Evolutionary conservation across 2,113 vertebrate species (phyloP), one percentile per base, ranked within the genome.

Genomic region (Cyprinodon variegatus): DNA sequence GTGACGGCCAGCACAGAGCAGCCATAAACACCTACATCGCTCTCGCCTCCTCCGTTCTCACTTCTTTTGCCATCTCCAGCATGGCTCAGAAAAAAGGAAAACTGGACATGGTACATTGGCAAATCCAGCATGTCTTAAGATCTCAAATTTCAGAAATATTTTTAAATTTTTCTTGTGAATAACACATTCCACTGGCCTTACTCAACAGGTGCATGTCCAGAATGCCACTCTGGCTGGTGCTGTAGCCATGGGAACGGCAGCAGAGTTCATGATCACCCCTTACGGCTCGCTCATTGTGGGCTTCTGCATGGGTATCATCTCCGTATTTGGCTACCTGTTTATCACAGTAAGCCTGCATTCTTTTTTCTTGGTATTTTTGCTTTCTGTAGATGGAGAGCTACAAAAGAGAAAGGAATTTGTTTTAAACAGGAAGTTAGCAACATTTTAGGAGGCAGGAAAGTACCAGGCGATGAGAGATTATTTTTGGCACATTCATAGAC

Each of bases 21-120:
- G 96, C 90, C 87, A 96, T 99, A 74, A 99, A 99, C 89, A 99
- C 98, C 0, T 99, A 99, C 88, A 93, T 97, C 61, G 91, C 95
- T 0, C 85, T 99, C 79, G 96, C 96, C 0, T 86, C 98, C 40
- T 94, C 93, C 0, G 97, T 99, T 70, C 95, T 99, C 75, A 96
- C 95, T 64, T 84, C 96, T 0, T 88, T 97, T 75, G 96, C 96
- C 4, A 89, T 98, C 83, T 99, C 98, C 86, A 99, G 97, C 39
- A 60, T 95, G 87, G 89, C 95, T 39, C 91, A 97, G 41, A 96
- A 96, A 90, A 96, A 89, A 72, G 98, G 98, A 84, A 98, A 96
- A 80, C 90, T 99, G 66, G 95, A 97, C 88, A 99, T 99, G 98
- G 98, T 98, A 92, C 76, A 62, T 17, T 45, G 4, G 4, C 12